Evolutionary conservation across 2,888 invertebrate genomes (phyloP), one percentile per base, ranked within the genome.

Genomic region (Anoplius nigerrimus): DNA sequence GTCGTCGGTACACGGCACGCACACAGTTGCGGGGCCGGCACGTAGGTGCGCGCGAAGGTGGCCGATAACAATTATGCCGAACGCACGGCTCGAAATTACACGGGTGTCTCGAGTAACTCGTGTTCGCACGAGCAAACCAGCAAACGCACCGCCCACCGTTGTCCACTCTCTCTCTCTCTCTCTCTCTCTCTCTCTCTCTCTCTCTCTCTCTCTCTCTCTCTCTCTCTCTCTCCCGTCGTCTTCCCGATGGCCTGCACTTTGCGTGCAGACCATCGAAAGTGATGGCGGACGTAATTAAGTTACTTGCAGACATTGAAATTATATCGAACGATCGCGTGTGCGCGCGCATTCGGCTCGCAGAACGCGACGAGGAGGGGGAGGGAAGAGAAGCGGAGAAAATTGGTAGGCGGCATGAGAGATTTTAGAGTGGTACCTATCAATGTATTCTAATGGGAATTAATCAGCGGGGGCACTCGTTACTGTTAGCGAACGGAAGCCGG

Each of bases 311-410:
- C 73, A 74, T 68, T 53, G 61, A 58, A 66, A 73, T 65, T 61
- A 56, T 64, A 69, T 67, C 64, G 66, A 74, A 62, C 45, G 68
- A 68, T 73, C 68, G 68, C 73, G 73, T 71, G 71, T 46, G 45
- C 34, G 34, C 34, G 34, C 34, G 34, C 34, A 34, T 34, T 8
- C 34, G 34, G 34, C 20, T 46, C 15, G 45, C 15, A 34, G 34
- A 34, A 11, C 34, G 34, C 6, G 34, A 34, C 11, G 34, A 34
- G 34, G 11, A 34, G 34, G 51, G 43, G 11, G n/a, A n/a, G n/a
- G n/a, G n/a, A n/a, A n/a, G n/a, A n/a, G n/a, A n/a, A n/a, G n/a
- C n/a, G n/a, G n/a, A n/a, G 2, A 53, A 51, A 59, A 73, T 62
- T 54, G 60, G 52, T 62, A 53, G 67, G 67, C 65, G 66, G 71